Base-by-base conservation (phyloP, 2,797 vertebrate genomes). In the Fratercula arctica region DNA sequence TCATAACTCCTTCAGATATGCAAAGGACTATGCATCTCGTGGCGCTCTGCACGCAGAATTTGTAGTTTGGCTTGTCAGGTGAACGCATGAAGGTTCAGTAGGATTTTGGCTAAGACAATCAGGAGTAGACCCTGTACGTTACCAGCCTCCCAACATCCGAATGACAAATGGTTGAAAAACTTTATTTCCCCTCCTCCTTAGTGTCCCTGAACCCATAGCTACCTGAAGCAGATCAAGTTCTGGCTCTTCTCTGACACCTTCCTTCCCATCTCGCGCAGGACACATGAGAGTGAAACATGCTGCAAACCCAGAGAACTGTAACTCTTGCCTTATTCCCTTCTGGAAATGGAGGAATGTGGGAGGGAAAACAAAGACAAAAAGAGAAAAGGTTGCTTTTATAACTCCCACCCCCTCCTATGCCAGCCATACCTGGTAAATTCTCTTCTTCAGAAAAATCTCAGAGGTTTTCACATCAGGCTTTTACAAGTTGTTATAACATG, bases 81-180 rank as follows among this genome's bases (percentile, higher is more conserved):
- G 45, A 85, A 68, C 5, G 6, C 21, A 23, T 9, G 20, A 85
- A 26, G 14, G 59, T 35, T 73, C 64, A 41, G 48, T 1, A 37
- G 12, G 25, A 54, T 59, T 80, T 82, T 77, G 3, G 29, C 33
- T 29, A 26, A 76, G 31, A 56, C 11, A n/a, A 37, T 31, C 19
- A 20, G 76, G n/a, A 56, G n/a, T 0, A 75, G 59, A 48, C 7
- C 9, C 70, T 6, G 1, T 1, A 4, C 14, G 28, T 10, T 25
- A 39, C 8, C 50, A 75, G 16, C 26, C 9, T 72, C 19, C 11
- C 28, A 72, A 28, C 24, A 80, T 5, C 28, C 50, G 54, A 86
- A 82, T 11, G n/a, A 78, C 21, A 64, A 81, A 67, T 18, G n/a
- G 21, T 18, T 46, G 29, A 14, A 94, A 51, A 70, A 91, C 45